phyloP scores from a whole-genome alignment of 2,113 vertebrate genomes.

The Odocoileus hemionus region DNA sequence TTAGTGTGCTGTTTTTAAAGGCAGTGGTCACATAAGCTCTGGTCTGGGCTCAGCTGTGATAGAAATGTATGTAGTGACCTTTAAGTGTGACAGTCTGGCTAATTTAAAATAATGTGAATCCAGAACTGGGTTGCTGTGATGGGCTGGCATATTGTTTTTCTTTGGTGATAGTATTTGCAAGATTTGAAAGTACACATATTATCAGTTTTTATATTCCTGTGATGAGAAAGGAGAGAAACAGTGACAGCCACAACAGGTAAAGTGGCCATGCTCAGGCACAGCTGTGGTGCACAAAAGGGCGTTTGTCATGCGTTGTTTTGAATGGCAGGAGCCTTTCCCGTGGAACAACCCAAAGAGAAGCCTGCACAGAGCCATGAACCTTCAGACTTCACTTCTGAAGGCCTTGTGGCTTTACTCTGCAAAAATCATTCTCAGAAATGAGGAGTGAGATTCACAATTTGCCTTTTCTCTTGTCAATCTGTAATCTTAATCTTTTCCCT shows the following conservation, averaged over 20 bases:
- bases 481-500: background rate
- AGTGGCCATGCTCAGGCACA: background rate
- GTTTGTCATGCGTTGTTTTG: background rate
- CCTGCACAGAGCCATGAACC: background rate
- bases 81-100: background rate
- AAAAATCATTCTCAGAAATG: conserved; percentile 17
- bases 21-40: background rate
- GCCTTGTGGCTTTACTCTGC: background rate
- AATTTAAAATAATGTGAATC: conserved; percentile 3
- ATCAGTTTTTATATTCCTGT: background rate
- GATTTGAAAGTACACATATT: background rate
- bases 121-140: background rate
- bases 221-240: background rate
- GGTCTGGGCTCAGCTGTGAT: background rate
- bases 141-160: background rate
- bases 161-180: background rate
- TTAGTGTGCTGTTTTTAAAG: background rate
- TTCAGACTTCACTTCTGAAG: background rate
- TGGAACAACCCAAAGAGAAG: background rate
- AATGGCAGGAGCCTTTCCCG: background rate
- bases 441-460: background rate
- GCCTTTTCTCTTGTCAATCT: background rate
- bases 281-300: background rate
- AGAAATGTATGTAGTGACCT: conserved; percentile 8
- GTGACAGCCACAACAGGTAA: background rate